These are phyloP conservation scores for Protula sp. DNA, from an alignment of 2,888 invertebrate species.

Conservation along the genomic window DNA sequence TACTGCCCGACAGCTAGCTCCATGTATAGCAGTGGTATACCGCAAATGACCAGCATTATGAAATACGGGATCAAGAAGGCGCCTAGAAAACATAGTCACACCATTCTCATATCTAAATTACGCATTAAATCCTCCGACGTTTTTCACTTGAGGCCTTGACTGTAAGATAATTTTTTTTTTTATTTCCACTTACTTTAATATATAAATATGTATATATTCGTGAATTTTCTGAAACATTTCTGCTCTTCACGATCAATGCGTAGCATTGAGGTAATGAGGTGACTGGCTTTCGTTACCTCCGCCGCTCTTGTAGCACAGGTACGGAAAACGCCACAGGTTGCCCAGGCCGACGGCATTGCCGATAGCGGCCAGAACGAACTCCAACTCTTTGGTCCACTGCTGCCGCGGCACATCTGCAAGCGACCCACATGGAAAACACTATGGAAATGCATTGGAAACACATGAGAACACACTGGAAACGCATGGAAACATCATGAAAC, in stretches of 20 bases:
- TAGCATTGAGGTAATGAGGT: too few relatives aligned
- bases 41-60: slow-evolving; percentile 82
- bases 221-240: too few relatives aligned
- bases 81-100: slow-evolving; percentile 60
- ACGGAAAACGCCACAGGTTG: slow-evolving; percentile 17
- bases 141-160: too few relatives aligned
- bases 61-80: slow-evolving; percentile 91
- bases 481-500: too few relatives aligned
- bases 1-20: slow-evolving; percentile 88
- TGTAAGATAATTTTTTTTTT: too few relatives aligned
- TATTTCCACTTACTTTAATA: too few relatives aligned
- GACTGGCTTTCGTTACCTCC: too few relatives aligned
- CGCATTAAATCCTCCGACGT: too few relatives aligned
- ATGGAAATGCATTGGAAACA: too few relatives aligned
- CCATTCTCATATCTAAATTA: slow-evolving; percentile 14
- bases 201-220: too few relatives aligned
- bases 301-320: slow-evolving; percentile 15
- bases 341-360: slow-evolving; percentile 19
- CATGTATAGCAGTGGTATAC: slow-evolving; percentile 88
- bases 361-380: slow-evolving; percentile 17
- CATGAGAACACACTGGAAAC: too few relatives aligned
- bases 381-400: slow-evolving; percentile 10
- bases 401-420: slow-evolving; percentile 1
- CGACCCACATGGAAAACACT: not conserved
- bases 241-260: too few relatives aligned